Evolutionary conservation across 1,140 invertebrate species (phyloP).

Genomic region (Euura saliciscinereae): DNA sequence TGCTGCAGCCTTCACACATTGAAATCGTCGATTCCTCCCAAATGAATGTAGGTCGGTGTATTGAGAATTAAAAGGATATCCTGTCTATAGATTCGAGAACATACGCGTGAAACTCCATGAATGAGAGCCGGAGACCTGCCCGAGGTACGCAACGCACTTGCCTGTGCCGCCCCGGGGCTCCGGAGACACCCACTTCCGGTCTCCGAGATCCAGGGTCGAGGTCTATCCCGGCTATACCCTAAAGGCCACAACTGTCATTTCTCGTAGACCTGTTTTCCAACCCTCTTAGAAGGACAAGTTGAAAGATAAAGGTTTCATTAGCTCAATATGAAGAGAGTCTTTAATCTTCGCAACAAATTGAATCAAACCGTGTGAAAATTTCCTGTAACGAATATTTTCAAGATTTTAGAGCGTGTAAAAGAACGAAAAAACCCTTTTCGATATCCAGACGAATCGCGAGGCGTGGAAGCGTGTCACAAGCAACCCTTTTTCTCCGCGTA

Average conservation of each 20-base stretch:
- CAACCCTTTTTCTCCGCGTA: no score
- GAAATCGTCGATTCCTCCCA: not conserved
- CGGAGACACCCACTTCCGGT: constrained; percentile 50
- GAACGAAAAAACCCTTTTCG: no score
- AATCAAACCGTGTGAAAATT: no score
- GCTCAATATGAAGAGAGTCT: no score
- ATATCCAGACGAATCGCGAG: no score
- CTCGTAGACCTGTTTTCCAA: not conserved
- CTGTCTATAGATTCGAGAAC: constrained; percentile 42
- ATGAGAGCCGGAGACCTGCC: constrained; percentile 38
- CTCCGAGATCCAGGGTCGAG: constrained; percentile 34
- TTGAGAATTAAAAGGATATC: constrained; percentile 46
- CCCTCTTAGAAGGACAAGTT: no score
- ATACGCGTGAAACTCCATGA: constrained; percentile 29
- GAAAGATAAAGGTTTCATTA: no score
- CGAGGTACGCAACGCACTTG: constrained; percentile 42
- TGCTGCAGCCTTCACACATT: not conserved
- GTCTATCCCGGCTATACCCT: constrained; percentile 16
- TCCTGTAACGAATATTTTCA: no score
- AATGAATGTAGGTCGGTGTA: constrained; percentile 46
- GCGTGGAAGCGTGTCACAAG: no score
- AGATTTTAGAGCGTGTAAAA: no score
- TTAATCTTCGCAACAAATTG: no score
- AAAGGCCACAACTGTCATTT: constrained; percentile 34
- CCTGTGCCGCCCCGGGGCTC: constrained; percentile 31